phyloP scores from a whole-genome alignment of 2,113 vertebrate species.

The Dicerorhinus sumatrensis region DNA sequence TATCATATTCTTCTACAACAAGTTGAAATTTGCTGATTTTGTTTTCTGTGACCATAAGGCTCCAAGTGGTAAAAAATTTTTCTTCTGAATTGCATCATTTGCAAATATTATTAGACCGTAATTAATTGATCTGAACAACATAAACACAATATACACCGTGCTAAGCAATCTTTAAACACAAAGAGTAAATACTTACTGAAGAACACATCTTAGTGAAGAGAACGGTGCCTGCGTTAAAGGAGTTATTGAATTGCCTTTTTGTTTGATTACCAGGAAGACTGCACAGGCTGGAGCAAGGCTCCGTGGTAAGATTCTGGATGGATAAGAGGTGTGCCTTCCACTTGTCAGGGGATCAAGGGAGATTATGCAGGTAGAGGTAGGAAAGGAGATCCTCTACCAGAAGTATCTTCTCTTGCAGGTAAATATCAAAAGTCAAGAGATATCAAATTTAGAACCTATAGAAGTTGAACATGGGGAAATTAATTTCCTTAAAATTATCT shows the following conservation, averaged over 20 bases:
- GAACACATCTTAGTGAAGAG: background rate
- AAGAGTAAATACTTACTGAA: background rate
- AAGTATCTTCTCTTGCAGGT: background rate
- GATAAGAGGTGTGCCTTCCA: background rate
- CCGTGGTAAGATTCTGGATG: background rate
- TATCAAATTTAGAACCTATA: background rate
- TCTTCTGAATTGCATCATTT: background rate
- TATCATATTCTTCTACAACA: background rate
- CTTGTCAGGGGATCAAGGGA: background rate
- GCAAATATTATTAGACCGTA: background rate
- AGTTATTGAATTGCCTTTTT: background rate
- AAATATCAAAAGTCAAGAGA: background rate
- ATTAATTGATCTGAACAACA: background rate
- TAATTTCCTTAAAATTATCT: background rate
- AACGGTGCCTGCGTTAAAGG: background rate
- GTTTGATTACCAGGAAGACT: background rate
- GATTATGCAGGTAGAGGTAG: background rate
- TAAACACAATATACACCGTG: background rate
- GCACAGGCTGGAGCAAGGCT: background rate
- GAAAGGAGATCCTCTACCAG: background rate
- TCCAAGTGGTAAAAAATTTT: background rate
- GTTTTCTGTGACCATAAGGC: background rate
- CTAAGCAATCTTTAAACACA: background rate
- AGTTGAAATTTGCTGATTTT: background rate
- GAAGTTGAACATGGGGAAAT: background rate